Evolutionary conservation across 2,888 invertebrate species (phyloP).

Genomic region (Nesidiocoris tenuis): DNA sequence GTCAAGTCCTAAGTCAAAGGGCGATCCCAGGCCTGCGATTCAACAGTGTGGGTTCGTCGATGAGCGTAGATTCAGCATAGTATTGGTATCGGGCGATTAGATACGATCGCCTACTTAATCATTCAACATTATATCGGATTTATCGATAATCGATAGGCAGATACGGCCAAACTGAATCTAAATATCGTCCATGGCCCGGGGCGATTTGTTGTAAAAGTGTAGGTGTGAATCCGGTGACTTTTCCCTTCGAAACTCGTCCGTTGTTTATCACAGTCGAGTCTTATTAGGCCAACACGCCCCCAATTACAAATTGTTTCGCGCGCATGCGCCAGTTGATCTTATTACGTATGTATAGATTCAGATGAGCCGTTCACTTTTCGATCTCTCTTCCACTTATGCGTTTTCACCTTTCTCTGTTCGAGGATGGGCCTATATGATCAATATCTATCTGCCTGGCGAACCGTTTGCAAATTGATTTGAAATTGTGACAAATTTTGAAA

Average conservation of each 20-base stretch:
- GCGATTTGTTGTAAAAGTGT: constrained; percentile 6
- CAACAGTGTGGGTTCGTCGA: constrained; percentile 1
- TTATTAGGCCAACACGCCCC: constrained; percentile 36
- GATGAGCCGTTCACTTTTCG: constrained; percentile 4
- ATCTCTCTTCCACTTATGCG: neutral
- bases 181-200: constrained; percentile 18
- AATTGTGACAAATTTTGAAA: too few relatives aligned
- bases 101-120: constrained; percentile 18
- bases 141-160: constrained; percentile 23
- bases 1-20: neutral
- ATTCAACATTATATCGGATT: constrained; percentile 9
- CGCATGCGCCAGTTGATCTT: constrained; percentile 14
- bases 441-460: too few relatives aligned
- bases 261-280: constrained; percentile 11
- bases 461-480: too few relatives aligned
- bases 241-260: neutral
- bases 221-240: constrained; percentile 36
- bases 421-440: too few relatives aligned
- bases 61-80: too few relatives aligned
- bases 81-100: constrained; percentile 9
- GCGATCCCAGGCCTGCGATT: neutral
- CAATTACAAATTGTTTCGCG: constrained; percentile 21
- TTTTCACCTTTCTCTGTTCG: too few relatives aligned
- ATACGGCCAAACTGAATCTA: constrained; percentile 21
- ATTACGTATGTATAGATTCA: constrained; percentile 17